Base-by-base conservation (phyloP, 2,888 invertebrate genomes). In the Drosophila putrida region DNA sequence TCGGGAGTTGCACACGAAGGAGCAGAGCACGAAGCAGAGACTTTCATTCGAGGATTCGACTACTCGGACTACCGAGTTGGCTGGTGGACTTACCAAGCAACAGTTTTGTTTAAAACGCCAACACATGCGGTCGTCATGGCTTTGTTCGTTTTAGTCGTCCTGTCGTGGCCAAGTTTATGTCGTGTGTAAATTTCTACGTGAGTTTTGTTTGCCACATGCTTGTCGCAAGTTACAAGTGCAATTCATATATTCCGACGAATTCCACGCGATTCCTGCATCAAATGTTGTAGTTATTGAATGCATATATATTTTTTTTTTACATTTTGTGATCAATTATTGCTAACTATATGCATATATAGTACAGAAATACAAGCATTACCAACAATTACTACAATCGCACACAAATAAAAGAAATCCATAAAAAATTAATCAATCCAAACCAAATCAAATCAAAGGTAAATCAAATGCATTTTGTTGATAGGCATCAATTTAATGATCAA, bases 101-200 rank as follows among this genome's bases (percentile, higher is more conserved):
- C 84, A 84, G 84, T 84, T 84, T 80, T 83, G 81, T 82, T 88
- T 74, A 75, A 78, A 84, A 74, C 87, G 83, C 86, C 74, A 86
- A 84, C 88, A 82, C 76, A 80, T 74, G 67, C 80, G 80, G 87
- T 84, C 71, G 71, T 72, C 71, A 76, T 76, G 72, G 51, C 58
- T 51, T 71, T 53, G 51, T 25, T 50, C 57, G 73, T 36, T 38
- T 11, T 44, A n/a, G 13, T 55, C 33, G 13, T 55, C 33, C 39
- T 59, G 62, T 49, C 20, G 20, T 20, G 60, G 66, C 47, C 28
- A 58, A 49, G 57, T 55, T 62, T 63, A 38, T 28, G 54, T 55
- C 71, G 79, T 47, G 66, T 70, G 75, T 79, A 60, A 68, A 51
- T 58, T 68, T 69, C 20, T 47, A 64, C 66, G 77, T 58, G 66